Evolutionary conservation across 1,140 invertebrate genomes (phyloP), one percentile per base, ranked within the genome.

Genomic region (Berghia stephanieae): DNA sequence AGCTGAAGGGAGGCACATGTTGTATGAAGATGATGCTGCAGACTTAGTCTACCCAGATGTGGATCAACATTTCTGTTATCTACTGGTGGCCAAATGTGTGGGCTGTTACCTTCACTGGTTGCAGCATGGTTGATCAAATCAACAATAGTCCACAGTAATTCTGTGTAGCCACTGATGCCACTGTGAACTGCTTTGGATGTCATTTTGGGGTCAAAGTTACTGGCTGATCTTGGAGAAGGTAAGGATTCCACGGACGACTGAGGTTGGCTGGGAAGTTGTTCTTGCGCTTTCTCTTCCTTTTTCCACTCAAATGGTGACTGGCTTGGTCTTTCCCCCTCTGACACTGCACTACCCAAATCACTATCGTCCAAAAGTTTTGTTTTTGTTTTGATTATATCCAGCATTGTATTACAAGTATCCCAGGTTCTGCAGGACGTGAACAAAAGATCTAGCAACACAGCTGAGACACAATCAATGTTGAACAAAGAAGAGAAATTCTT

Each of bases 401-500:
- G 79, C 70, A 87, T 79, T 52, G 82, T 85, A 75, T 79, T 84
- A 74, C 86, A 87, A 21, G 83, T 77, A 38, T 87, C 82, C 84
- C 85, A 87, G 0, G 82, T 77, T 27, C 75, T 78, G 52, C 85
- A 84, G 27, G 82, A 83, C 18, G 82, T 83, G 55, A 82, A 85
- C 10, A 84, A 79, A 21, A 89, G 72, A 72, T 89, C 88, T 43
- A 87, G 69, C 34, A 87, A 63, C 18, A 88, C 81, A 77, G 86
- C 84, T 13, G 79, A 74, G 10, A 80, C 69, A 34, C 81, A 52
- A 44, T 84, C 83, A 10, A 84, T 77, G 6, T 82, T 72, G 66
- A 86, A 87, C 16, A 81, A 79, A 24, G 72, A 52, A n/a, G 57
- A 42, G 73, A 83, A 71, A 24, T 82, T 80, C 6, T 77, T 70